These are phyloP conservation scores for Theristicus caerulescens DNA, from an alignment of 2,113 vertebrate species.

Conservation along the genomic window DNA sequence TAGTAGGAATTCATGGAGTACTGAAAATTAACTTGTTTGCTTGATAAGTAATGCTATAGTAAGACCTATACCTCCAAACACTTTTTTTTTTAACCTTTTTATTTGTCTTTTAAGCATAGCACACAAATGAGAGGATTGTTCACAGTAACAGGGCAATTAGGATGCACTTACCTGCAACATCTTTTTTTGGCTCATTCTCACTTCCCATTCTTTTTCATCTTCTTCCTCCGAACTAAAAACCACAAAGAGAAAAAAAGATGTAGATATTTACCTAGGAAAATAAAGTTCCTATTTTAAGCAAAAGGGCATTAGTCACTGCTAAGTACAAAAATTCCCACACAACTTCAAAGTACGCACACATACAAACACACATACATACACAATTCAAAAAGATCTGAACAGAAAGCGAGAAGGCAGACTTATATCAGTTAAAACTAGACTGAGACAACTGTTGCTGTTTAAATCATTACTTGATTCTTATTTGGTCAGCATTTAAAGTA, in stretches of 20 bases:
- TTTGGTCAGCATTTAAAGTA: neutral
- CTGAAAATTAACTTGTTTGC: neutral
- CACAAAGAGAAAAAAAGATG: neutral
- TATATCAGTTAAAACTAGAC: neutral
- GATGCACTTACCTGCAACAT: constrained; percentile 79
- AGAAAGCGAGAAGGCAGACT: neutral
- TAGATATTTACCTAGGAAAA: neutral
- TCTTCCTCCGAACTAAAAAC: constrained; percentile 86
- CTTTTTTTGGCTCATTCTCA: constrained; percentile 70
- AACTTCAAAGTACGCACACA: neutral
- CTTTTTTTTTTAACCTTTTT: neutral
- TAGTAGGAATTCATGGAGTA: neutral
- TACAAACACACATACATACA: neutral
- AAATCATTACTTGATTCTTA: neutral
- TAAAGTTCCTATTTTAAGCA: neutral
- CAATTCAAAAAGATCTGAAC: neutral
- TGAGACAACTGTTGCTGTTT: neutral
- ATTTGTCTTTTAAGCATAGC: neutral
- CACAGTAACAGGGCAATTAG: neutral
- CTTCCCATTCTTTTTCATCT: constrained; percentile 80
- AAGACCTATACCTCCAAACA: neutral
- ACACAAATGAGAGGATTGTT: neutral
- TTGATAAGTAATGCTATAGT: neutral
- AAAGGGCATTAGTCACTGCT: neutral
- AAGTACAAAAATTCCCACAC: neutral